These are phyloP conservation scores for Cheilosia urbana DNA, from an alignment of 2,888 invertebrate genomes.

Conservation along the genomic window DNA sequence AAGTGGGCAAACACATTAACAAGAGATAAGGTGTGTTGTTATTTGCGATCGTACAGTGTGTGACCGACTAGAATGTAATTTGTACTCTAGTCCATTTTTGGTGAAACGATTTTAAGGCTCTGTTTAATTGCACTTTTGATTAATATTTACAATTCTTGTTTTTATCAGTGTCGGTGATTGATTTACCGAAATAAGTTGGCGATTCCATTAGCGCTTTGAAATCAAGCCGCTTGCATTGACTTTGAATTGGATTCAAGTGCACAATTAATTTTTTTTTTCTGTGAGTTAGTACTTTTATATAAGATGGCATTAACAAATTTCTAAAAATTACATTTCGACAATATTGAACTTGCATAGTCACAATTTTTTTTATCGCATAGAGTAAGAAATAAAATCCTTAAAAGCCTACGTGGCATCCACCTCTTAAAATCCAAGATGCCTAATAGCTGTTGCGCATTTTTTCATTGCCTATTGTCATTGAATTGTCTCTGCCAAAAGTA, in stretches of 20 bases:
- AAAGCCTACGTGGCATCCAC: too few species aligned
- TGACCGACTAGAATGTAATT: neutral
- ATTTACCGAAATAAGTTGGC: constrained; percentile 17
- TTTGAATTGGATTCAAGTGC: constrained; percentile 11
- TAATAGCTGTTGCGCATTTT: too few species aligned
- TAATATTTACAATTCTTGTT: neutral
- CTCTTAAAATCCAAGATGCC: too few species aligned
- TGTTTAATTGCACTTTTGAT: neutral
- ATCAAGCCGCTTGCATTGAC: constrained; percentile 8
- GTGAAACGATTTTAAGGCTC: neutral
- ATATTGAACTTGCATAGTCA: too few species aligned
- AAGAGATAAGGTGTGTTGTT: constrained; percentile 12
- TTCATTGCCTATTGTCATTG: too few species aligned
- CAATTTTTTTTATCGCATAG: too few species aligned
- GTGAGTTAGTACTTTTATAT: neutral
- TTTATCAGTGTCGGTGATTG: constrained; percentile 1
- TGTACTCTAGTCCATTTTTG: neutral
- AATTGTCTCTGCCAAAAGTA: too few species aligned
- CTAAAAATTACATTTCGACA: too few species aligned
- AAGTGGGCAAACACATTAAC: neutral
- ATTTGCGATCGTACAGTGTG: neutral
- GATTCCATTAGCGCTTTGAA: constrained; percentile 25
- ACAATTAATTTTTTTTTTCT: constrained; percentile 20
- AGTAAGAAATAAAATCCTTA: too few species aligned
- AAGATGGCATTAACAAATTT: neutral